Conservation (phyloP, 2,888 invertebrate species). For the Capitulum mitella region DNA sequence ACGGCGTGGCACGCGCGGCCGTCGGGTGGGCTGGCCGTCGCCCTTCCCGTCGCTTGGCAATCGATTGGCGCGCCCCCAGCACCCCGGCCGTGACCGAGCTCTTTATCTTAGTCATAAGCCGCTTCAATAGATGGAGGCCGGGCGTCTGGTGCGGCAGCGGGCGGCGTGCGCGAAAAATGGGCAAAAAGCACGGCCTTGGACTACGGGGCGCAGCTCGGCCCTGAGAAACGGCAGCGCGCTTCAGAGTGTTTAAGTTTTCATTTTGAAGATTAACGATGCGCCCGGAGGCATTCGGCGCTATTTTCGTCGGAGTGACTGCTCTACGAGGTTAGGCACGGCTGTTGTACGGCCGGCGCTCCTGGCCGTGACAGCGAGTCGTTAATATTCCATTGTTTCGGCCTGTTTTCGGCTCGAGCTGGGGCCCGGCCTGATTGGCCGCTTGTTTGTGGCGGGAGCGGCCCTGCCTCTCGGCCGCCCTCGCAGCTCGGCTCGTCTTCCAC, state of each 20-base stretch:
- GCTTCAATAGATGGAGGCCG: not conserved
- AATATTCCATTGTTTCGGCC: too few relatives aligned
- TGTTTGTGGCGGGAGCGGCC: not conserved
- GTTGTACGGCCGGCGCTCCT: not conserved
- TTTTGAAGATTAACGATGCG: not conserved
- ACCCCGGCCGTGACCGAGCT: not conserved
- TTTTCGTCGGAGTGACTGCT: not conserved
- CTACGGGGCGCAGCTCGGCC: too few relatives aligned
- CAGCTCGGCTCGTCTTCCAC: too few relatives aligned
- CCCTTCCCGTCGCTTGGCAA: too few relatives aligned
- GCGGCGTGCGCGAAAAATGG: too few relatives aligned
- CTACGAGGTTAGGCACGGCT: not conserved
- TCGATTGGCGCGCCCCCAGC: not conserved
- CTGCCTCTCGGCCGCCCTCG: too few relatives aligned
- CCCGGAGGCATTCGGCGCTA: not conserved
- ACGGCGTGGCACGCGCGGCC: not conserved
- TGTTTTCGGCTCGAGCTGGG: too few relatives aligned
- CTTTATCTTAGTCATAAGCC: not conserved
- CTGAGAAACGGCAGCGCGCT: not conserved
- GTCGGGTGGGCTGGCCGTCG: too few relatives aligned
- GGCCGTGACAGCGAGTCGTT: too few relatives aligned
- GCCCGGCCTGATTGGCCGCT: too few relatives aligned
- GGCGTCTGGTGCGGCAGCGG: too few relatives aligned
- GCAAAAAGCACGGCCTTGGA: too few relatives aligned
- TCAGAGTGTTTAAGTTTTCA: not conserved